Percentiles rank a stretch among this genome's conserved stretches.
Evolutionary conservation across 1,140 invertebrate genomes (phyloP).

Genomic region (Drosophila elegans): DNA sequence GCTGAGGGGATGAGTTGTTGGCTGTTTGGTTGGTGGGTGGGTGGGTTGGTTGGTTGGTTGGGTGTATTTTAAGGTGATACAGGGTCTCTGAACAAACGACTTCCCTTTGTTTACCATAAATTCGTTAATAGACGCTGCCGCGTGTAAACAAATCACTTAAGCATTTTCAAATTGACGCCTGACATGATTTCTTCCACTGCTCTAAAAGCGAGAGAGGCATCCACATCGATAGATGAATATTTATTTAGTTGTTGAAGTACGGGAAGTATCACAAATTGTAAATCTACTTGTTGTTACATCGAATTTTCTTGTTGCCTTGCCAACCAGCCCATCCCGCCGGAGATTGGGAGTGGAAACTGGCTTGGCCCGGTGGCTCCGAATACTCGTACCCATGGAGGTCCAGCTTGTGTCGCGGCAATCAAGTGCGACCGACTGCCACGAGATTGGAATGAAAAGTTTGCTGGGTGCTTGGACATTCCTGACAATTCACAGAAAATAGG

Average conservation of each 20-base stretch:
- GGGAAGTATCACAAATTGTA: slow-evolving; percentile 80
- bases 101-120: slow-evolving; percentile 84
- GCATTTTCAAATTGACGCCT: slow-evolving; percentile 83
- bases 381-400: slow-evolving; percentile 30
- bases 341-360: slow-evolving; percentile 51
- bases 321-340: slow-evolving; percentile 10
- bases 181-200: slow-evolving; percentile 71
- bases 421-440: slow-evolving; percentile 5
- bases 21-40: slow-evolving; percentile 14
- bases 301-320: slow-evolving; percentile 48
- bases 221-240: slow-evolving; percentile 72
- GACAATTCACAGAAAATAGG: not conserved
- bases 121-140: slow-evolving; percentile 83
- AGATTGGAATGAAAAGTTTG: not conserved
- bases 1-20: not conserved
- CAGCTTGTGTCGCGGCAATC: slow-evolving; percentile 39
- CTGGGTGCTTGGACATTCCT: not conserved
- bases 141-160: slow-evolving; percentile 83
- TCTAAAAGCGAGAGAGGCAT: slow-evolving; percentile 25
- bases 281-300: slow-evolving; percentile 72
- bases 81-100: slow-evolving; percentile 72
- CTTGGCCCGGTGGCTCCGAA: slow-evolving; percentile 19
- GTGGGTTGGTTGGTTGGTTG: slow-evolving; percentile 13
- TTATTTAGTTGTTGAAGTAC: slow-evolving; percentile 80
- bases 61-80: slow-evolving; percentile 2